Evolutionary conservation across 1,140 invertebrate species (phyloP).

Genomic region (Bathynomus jamesi): DNA sequence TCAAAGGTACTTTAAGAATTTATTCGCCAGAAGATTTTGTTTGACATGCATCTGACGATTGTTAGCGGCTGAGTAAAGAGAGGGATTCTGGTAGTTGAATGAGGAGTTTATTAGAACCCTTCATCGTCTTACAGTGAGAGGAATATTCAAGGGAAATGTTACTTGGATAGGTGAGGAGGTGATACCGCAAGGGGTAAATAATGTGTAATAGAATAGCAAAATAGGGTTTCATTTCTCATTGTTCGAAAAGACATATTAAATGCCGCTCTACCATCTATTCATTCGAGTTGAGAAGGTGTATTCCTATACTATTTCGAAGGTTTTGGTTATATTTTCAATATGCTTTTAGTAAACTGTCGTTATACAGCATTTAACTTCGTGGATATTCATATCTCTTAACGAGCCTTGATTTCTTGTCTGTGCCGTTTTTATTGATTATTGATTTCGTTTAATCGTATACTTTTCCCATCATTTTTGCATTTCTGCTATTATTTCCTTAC

Average conservation of each 20-base stretch:
- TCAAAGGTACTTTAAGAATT: background rate
- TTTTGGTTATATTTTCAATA: background rate
- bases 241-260: background rate
- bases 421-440: no score
- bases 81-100: no score
- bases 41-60: background rate
- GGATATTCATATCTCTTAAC: no score
- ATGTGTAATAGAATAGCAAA: background rate
- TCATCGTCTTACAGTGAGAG: background rate
- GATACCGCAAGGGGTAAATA: background rate
- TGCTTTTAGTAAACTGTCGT: no score
- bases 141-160: background rate
- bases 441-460: no score
- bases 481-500: no score
- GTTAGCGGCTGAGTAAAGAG: background rate
- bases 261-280: background rate
- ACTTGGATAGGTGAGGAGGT: background rate
- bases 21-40: background rate
- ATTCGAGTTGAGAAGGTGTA: background rate
- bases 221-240: background rate
- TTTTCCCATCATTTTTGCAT: no score
- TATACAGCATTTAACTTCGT: no score
- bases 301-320: background rate
- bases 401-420: no score
- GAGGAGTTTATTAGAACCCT: no score